A percentile compares a stretch with the other conserved stretches of the same genome.
These are phyloP conservation scores for Gnathochromis pfefferi DNA, from an alignment of 2,113 vertebrate genomes.

Conservation along the genomic window DNA sequence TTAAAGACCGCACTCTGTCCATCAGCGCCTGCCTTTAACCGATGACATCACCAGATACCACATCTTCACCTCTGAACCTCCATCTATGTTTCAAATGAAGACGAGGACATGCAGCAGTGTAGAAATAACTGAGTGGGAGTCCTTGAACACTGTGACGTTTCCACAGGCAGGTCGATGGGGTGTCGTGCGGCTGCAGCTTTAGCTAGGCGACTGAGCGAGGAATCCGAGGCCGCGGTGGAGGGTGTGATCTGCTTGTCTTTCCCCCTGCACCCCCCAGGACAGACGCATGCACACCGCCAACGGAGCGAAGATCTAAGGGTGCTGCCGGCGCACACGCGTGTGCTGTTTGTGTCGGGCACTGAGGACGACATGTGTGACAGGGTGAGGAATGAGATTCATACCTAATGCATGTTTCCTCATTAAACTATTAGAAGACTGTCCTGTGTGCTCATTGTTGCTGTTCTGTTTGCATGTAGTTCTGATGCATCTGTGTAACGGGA, in stretches of 20 bases:
- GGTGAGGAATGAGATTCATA: conserved; percentile 53
- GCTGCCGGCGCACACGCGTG: conserved; percentile 66
- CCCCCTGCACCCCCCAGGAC: conserved; percentile 82
- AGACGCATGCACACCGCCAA: conserved; percentile 72
- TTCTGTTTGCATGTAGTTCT: background rate
- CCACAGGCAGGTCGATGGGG: conserved; percentile 88
- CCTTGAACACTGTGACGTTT: background rate
- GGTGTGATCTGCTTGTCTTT: conserved; percentile 90
- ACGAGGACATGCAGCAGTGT: background rate
- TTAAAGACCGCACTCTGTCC: background rate
- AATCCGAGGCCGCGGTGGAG: conserved; percentile 62
- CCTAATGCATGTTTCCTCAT: background rate
- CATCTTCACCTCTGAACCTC: background rate
- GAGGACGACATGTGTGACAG: conserved; percentile 88
- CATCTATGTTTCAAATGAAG: background rate
- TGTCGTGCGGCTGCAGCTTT: conserved; percentile 81
- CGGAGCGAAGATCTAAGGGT: conserved; percentile 80
- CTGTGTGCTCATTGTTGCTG: background rate
- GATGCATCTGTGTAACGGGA: background rate
- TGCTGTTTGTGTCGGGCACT: conserved; percentile 88
- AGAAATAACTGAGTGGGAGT: background rate
- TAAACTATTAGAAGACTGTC: background rate
- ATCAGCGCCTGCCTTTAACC: background rate
- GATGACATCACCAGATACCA: background rate
- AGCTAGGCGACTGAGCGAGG: conserved; percentile 49